phyloP scores from a whole-genome alignment of 2,797 vertebrate genomes.

The Danio kyathit region DNA sequence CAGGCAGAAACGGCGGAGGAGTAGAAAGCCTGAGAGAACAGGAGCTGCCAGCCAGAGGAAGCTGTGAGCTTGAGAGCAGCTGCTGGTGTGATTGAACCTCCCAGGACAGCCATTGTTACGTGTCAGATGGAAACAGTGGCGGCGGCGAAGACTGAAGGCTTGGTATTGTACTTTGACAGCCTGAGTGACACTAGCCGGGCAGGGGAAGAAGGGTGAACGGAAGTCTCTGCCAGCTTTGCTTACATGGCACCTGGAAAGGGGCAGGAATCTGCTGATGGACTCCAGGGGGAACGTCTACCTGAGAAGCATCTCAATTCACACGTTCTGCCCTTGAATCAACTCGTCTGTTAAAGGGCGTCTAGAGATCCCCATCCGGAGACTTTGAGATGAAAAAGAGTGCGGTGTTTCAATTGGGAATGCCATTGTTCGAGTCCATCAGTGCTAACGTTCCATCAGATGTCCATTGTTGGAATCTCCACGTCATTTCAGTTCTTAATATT shows the following conservation, averaged over 20 bases:
- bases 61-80: constrained; percentile 35
- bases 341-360: constrained; percentile 16
- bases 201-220: constrained; percentile 36
- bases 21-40: constrained; percentile 43
- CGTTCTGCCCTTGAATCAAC: constrained; percentile 28
- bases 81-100: constrained; percentile 37
- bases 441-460: constrained; percentile 23
- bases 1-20: constrained; percentile 42
- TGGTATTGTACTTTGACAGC: constrained; percentile 55
- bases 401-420: constrained; percentile 17
- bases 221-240: constrained; percentile 35
- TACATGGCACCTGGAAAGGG: constrained; percentile 41
- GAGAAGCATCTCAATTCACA: constrained; percentile 53
- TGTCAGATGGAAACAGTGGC: constrained; percentile 54
- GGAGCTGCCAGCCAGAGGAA: constrained; percentile 45
- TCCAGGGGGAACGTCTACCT: neutral
- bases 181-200: constrained; percentile 48
- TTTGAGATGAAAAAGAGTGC: constrained; percentile 1
- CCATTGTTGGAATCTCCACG: constrained; percentile 43
- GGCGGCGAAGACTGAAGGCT: constrained; percentile 46
- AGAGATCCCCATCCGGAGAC: neutral
- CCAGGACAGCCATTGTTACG: constrained; percentile 55
- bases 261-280: constrained; percentile 33
- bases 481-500: constrained; percentile 51
- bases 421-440: constrained; percentile 39